Base-by-base conservation (phyloP, 2,797 vertebrate species). In the Oceanodroma leucorhoa region DNA sequence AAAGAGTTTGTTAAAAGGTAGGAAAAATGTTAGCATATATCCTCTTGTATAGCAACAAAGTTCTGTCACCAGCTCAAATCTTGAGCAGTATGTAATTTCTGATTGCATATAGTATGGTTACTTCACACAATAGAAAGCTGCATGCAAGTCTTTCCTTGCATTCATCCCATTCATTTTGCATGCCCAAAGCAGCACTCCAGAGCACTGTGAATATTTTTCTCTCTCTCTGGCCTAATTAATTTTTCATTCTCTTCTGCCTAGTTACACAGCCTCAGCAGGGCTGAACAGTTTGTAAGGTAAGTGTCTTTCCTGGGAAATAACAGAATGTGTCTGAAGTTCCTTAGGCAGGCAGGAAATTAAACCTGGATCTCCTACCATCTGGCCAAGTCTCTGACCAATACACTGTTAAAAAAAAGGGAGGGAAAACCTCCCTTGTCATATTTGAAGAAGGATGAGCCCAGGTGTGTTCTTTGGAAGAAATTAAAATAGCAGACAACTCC, bases 251-350 rank as follows among this genome's bases (percentile, higher is more conserved):
- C n/a, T 90, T 92, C 80, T 92, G 45, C 41, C 57, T 61, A 38
- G 41, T 78, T 76, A 69, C 46, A 72, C 4, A 79, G 46, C 30
- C 70, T 83, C 83, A 87, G 66, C 50, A 92, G 90, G 58, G 29
- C 30, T 81, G 61, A 92, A 75, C 41, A 14, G 2, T 89, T 87
- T 86, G 65, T 61, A 90, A 91, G 18, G 15, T 69, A 76, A 89
- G 29, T 55, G 24, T 88, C 72, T 94, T 96, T 75, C 86, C 69
- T 78, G 69, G 92, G 83, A 94, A 90, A 90, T 87, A 90, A 93
- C 57, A 82, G 53, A 78, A 89, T 46, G 22, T 76, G 32, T 78
- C 92, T 65, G 55, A 92, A 95, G 41, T 65, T 90, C 54, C 32
- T 79, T 65, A 78, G 79, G 48, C 61, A 83, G 81, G 34, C 4